Conservation (phyloP, 2,113 vertebrate species). For the Ammodytes marinus region DNA sequence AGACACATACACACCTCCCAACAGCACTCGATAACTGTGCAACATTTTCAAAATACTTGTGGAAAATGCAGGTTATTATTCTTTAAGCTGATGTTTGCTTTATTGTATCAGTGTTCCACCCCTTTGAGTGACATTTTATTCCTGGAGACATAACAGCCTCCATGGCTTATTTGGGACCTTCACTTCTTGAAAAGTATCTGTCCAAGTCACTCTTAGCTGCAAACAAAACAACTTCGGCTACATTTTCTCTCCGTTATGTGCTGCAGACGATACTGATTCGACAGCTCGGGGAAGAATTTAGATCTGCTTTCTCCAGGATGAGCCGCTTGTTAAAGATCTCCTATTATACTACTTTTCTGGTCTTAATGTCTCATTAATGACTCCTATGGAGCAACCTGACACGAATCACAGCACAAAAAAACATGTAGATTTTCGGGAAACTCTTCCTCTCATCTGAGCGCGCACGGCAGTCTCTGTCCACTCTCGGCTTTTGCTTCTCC, state of each 20-base stretch:
- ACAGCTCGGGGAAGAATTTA: conserved; percentile 28
- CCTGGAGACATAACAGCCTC: conserved; percentile 15
- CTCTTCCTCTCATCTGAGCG: no score
- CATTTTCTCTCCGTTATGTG: not conserved
- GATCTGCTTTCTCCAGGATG: conserved; percentile 1
- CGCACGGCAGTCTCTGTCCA: no score
- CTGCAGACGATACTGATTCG: conserved; percentile 12
- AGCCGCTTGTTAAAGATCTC: not conserved
- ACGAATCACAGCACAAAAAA: no score
- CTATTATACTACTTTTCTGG: no score
- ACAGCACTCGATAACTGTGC: not conserved
- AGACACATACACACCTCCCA: not conserved
- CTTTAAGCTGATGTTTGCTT: not conserved
- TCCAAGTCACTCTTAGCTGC: not conserved
- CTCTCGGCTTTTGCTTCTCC: no score
- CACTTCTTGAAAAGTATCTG: not conserved
- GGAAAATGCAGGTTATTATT: not conserved
- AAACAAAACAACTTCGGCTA: conserved; percentile 5
- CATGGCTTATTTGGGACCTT: not conserved
- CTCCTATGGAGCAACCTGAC: no score
- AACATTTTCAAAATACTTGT: conserved; percentile 5
- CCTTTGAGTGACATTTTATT: conserved; percentile 9
- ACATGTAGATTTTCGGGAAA: no score
- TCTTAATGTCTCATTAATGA: no score
- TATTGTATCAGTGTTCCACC: conserved; percentile 8